Evolutionary conservation across 2,797 vertebrate species (phyloP).

Genomic region (Carduelis carduelis): DNA sequence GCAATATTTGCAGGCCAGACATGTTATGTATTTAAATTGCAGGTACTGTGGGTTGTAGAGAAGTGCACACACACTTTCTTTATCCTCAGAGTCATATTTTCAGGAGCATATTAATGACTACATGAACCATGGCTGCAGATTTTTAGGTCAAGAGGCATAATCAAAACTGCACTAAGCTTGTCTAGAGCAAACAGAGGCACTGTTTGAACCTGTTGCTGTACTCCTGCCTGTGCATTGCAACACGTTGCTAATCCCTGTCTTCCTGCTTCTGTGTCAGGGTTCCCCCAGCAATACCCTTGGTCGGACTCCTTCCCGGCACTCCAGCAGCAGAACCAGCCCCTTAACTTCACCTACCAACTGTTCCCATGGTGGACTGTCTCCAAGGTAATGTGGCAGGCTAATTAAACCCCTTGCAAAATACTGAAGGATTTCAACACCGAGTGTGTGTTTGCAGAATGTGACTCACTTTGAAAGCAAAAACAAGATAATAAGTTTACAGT

Average conservation of each 20-base stretch:
- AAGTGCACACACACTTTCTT: background rate
- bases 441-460: background rate
- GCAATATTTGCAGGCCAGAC: background rate
- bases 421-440: background rate
- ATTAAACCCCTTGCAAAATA: conserved; percentile 44
- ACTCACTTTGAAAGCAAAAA: conserved; percentile 25
- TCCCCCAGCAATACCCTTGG: conserved; percentile 96
- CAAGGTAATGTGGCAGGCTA: conserved; percentile 83
- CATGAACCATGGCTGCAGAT: background rate
- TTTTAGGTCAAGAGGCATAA: background rate
- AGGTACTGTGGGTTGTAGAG: background rate
- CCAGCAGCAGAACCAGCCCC: conserved; percentile 92
- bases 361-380: conserved; percentile 94
- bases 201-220: background rate
- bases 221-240: background rate
- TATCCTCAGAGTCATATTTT: background rate
- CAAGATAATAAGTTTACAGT: background rate
- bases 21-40: background rate
- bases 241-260: background rate
- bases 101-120: background rate
- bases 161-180: background rate
- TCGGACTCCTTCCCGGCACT: conserved; percentile 86
- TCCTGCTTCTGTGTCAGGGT: conserved; percentile 75
- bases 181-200: background rate
- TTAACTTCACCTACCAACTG: conserved; percentile 97